Base-by-base conservation (phyloP, 2,113 vertebrate genomes). In the Camelus dromedarius region DNA sequence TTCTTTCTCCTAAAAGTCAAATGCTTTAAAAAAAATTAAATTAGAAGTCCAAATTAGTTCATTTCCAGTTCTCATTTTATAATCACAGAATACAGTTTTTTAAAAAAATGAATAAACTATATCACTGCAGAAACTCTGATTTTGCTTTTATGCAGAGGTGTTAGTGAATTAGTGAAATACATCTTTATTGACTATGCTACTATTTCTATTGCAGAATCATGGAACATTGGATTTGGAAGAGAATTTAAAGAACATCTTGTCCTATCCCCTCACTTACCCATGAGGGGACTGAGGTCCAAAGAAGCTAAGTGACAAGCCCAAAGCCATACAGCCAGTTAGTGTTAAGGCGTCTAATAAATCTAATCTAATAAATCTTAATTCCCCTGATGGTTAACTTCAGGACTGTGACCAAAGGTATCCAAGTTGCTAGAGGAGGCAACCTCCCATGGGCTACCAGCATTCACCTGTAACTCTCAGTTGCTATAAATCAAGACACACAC, bases 61-160 rank as follows among this genome's bases (percentile, higher is more conserved):
- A 54, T 58, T 92, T 95, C n/a, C 24, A 64, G 28, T 89, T 91
- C 38, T 93, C 42, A 60, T 93, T 64, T 89, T 76, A 81, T 67
- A 42, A 87, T 87, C 73, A 77, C 4, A 28, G 19, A 79, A 88
- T 42, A 42, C 16, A 79, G 48, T 67, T 66, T 52, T 35, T 86
- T 38, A 35, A 16, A 3, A 77, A 89, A 70, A 64, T 20, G 2
- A 88, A 58, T 69, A 70, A 56, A 50, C 52, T 46, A 2, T 80
- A 64, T 89, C 52, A 62, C 24, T 76, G 70, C 16, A 52, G 14
- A 82, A 91, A 93, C 18, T 38, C 38, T 38, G n/a, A 60, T 19
- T 75, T 66, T 75, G 18, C 32, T 46, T 75, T 92, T 32, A 77
- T 26, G 15, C 77, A 94, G 77, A 66, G 22, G 18, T 85, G 18